A percentile compares a stretch with the other conserved stretches of the same genome.
Evolutionary conservation across 2,113 vertebrate genomes (phyloP).

Genomic region (Polypterus senegalus): DNA sequence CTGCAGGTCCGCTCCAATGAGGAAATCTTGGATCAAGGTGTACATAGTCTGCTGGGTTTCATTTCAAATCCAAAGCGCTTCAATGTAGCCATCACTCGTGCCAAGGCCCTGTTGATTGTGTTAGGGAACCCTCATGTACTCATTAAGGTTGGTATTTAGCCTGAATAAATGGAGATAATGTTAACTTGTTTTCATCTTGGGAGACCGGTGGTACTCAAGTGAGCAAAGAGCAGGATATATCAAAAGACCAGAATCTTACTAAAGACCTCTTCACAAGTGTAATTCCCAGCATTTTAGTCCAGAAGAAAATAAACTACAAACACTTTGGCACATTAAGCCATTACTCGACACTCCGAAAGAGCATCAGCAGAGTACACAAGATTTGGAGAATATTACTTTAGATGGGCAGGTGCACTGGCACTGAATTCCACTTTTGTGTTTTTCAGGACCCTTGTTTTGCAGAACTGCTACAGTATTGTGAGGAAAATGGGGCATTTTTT

Average conservation of each 20-base stretch:
- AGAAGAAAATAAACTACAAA: neutral
- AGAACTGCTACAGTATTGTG: slow-evolving; percentile 69
- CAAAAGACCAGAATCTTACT: neutral
- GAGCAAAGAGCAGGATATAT: neutral
- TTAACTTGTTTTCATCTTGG: slow-evolving; percentile 5
- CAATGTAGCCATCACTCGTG: slow-evolving; percentile 81
- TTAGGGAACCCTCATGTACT: slow-evolving; percentile 85
- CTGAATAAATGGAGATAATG: too few relatives aligned
- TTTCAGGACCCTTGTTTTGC: slow-evolving; percentile 73
- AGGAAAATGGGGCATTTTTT: slow-evolving; percentile 59
- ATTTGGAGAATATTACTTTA: neutral
- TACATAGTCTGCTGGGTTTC: slow-evolving; percentile 61
- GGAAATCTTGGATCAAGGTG: slow-evolving; percentile 39
- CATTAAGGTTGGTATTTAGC: slow-evolving; percentile 47
- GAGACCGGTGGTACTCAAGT: neutral
- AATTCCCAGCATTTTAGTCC: neutral
- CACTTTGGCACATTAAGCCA: neutral
- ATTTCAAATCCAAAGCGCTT: slow-evolving; percentile 82
- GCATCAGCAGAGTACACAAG: too few relatives aligned
- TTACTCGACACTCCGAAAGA: too few relatives aligned
- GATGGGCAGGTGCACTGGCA: neutral
- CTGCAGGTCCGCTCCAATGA: slow-evolving; percentile 77
- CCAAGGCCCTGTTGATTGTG: slow-evolving; percentile 79
- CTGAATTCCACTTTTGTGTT: neutral
- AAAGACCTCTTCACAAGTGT: neutral